Evolutionary conservation across 1,140 invertebrate genomes (phyloP), one percentile per base, ranked within the genome.

Genomic region (Euborellia annulipes): DNA sequence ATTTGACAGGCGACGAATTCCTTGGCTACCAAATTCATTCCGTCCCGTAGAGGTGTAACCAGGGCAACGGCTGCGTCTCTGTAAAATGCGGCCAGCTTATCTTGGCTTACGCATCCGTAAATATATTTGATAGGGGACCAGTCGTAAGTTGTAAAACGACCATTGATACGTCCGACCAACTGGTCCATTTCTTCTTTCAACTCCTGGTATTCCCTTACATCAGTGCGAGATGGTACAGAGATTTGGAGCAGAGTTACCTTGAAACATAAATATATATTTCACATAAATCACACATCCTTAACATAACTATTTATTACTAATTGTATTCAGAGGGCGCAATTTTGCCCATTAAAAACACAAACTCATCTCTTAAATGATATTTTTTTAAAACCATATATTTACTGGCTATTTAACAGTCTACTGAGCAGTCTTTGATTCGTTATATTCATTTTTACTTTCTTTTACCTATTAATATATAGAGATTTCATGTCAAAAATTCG

Each of bases 21-120:
- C 50, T 68, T 68, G 11, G 66, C 65, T 3, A 68, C 66, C n/a
- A 68, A 49, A 48, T 68, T 68, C 66, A 68, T 68, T 7, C 66
- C 66, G 51, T 68, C 66, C 20, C 62, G 47, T 9, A 67, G 54
- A n/a, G 64, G 64, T 2, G 64, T 65, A 0, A 68, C 60, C 20
- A 68, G 47, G 6, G 57, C 62, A 17, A 68, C 63, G 17, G 59
- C 56, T 2, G 64, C 55, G 42, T 64, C 63, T 19, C 62, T 48
- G 43, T 67, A 67, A 45, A 63, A 64, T 3, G 62, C 64, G 20
- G 63, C 57, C 37, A 67, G 51, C 43, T 65, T 57, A 18, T 57
- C 58, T 48, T 64, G 62, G 3, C 53, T 55, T 14, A 65, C 54
- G 47, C 58, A 61, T 2, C 60, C 58, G 47, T 62, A 66, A 48